Conservation (phyloP, 1,140 invertebrate genomes). For the Drosophila littoralis region DNA sequence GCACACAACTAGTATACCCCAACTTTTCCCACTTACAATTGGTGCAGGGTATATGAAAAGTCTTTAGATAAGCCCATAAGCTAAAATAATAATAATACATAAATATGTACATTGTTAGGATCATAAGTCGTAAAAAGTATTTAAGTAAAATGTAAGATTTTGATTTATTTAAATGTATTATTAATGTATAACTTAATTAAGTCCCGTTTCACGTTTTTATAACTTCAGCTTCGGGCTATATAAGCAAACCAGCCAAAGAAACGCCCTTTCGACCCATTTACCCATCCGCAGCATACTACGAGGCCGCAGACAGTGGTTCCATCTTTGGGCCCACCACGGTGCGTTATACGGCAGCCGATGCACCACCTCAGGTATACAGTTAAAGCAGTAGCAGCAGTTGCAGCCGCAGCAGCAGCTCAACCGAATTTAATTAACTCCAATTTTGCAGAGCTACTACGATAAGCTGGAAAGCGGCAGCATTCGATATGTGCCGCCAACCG, state of each 20-base stretch:
- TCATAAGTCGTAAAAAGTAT: too few species aligned
- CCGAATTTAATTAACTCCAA: slow-evolving; percentile 44
- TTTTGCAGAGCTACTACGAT: slow-evolving; percentile 56
- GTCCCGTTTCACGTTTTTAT: not conserved
- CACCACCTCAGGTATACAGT: slow-evolving; percentile 53
- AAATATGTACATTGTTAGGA: too few species aligned
- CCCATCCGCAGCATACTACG: slow-evolving; percentile 41
- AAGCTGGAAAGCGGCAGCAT: slow-evolving; percentile 41
- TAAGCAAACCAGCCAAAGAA: slow-evolving; percentile 47
- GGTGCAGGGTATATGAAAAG: too few species aligned
- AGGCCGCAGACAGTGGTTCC: slow-evolving; percentile 36
- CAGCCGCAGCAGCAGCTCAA: slow-evolving; percentile 5
- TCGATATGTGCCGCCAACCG: slow-evolving; percentile 31
- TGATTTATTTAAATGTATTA: too few species aligned
- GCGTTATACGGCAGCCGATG: slow-evolving; percentile 66
- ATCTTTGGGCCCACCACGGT: slow-evolving; percentile 68
- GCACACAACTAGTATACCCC: too few species aligned
- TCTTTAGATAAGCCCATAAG: too few species aligned
- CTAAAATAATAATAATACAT: too few species aligned
- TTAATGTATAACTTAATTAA: too few species aligned
- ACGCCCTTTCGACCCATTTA: slow-evolving; percentile 53
- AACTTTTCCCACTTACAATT: too few species aligned
- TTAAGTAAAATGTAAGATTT: too few species aligned
- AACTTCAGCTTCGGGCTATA: slow-evolving; percentile 34
- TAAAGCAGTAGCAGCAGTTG: not conserved